Base-by-base conservation (phyloP, 2,888 invertebrate genomes). In the Amorpha juglandis region DNA sequence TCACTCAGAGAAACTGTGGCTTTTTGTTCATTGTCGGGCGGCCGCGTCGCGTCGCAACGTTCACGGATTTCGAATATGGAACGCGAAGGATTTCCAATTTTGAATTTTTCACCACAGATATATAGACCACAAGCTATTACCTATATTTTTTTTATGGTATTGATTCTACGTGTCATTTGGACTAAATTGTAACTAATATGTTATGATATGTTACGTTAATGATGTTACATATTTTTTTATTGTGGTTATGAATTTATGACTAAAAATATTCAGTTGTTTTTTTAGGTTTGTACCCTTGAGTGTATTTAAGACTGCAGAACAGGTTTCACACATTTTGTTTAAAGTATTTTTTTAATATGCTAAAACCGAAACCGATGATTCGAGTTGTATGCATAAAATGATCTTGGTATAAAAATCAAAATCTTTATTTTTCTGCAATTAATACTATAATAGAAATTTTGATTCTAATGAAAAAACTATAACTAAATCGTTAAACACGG, bases 1-100 rank as follows among this genome's bases (percentile, higher is more conserved):
- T 92, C 92, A 91, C 92, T 89, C 82, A 83, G 92, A 86, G 92
- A 92, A 92, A 92, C 90, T 83, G 86, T 76, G 76, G 86, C 86
- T 91, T 91, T 91, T 92, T 90, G 87, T 87, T 80, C 87, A 87
- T 87, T 88, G 87, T 87, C 82, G 81, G 78, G 73, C 73, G 69
- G 78, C 58, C 76, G 76, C 73, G 73, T 19, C 70, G 68, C 71
- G 69, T 68, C 63, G 74, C 75, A 75, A 74, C 76, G 76, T 74
- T 80, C 77, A 80, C 81, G 78, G 82, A 83, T 86, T 82, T 84
- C 80, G 78, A 83, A 84, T 83, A 78, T 79, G 76, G 81, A 78
- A 81, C 79, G 48, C 63, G 55, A 74, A 74, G 77, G 74, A 77
- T 75, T 78, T 78, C 74, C 69, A 77, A 75, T 78, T 74, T 66